Evolutionary conservation across 2,888 invertebrate species (phyloP).

Genomic region (Dermolepida albohirtum): DNA sequence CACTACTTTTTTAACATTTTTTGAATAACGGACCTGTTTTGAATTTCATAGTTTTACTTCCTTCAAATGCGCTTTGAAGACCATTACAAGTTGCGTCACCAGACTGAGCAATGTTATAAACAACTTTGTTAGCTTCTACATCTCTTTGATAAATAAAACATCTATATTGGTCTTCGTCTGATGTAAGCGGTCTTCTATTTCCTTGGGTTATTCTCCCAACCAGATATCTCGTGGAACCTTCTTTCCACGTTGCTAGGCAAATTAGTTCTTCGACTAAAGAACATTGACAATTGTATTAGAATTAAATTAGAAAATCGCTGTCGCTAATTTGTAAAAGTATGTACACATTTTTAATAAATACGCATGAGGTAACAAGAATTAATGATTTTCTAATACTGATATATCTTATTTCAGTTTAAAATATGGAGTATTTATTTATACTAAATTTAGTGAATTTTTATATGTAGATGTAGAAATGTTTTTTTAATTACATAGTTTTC

Average conservation of each 20-base stretch:
- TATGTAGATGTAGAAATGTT: too few species aligned
- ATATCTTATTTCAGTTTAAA: too few species aligned
- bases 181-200: slow-evolving; percentile 69
- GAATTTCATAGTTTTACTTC: slow-evolving; percentile 82
- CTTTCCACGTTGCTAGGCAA: slow-evolving; percentile 87
- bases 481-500: too few species aligned
- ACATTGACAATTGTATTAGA: background rate
- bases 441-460: too few species aligned
- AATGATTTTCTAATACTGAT: too few species aligned
- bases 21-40: slow-evolving; percentile 72
- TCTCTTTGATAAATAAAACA: slow-evolving; percentile 82
- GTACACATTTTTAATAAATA: too few species aligned
- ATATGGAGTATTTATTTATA: too few species aligned
- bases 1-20: background rate
- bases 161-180: slow-evolving; percentile 82
- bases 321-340: too few species aligned
- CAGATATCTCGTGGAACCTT: slow-evolving; percentile 82
- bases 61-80: slow-evolving; percentile 79
- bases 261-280: slow-evolving; percentile 80
- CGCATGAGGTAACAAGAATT: too few species aligned
- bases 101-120: slow-evolving; percentile 79
- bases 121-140: slow-evolving; percentile 66
- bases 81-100: slow-evolving; percentile 86
- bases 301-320: too few species aligned
- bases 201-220: slow-evolving; percentile 79